These are phyloP conservation scores for Theristicus caerulescens DNA, from an alignment of 2,113 vertebrate species.

Conservation along the genomic window DNA sequence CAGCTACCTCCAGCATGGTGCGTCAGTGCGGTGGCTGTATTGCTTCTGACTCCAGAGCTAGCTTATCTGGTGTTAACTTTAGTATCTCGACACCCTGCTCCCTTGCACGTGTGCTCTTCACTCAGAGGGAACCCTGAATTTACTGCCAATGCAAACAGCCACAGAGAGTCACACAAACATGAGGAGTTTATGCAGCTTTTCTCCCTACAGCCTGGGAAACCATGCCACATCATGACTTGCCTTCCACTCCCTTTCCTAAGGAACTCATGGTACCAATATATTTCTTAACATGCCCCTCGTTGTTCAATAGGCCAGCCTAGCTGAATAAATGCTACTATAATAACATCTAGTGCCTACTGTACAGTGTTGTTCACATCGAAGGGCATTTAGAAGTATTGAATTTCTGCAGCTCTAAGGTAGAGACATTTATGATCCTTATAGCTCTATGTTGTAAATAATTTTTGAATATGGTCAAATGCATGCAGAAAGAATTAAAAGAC, in stretches of 20 bases:
- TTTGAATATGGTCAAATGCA: neutral
- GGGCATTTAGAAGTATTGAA: neutral
- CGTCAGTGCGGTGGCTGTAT: accelerated
- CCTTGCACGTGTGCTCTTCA: neutral
- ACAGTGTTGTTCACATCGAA: neutral
- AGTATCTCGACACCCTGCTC: neutral
- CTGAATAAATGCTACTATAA: neutral
- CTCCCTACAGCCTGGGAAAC: neutral
- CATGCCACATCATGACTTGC: neutral
- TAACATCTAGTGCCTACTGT: neutral
- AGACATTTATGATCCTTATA: neutral
- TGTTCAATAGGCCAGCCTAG: neutral
- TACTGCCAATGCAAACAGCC: neutral
- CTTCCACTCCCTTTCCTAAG: neutral
- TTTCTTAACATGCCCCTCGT: neutral
- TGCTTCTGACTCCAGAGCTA: neutral
- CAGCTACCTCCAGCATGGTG: neutral
- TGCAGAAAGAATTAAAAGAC: neutral
- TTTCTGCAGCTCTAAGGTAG: neutral
- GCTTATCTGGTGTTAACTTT: neutral
- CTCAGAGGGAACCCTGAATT: neutral
- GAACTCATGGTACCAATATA: neutral
- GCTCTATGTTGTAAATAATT: neutral
- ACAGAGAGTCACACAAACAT: neutral
- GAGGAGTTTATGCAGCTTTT: neutral